These are phyloP conservation scores for Dorcus hopei DNA, from an alignment of 2,888 invertebrate species.

Conservation along the genomic window DNA sequence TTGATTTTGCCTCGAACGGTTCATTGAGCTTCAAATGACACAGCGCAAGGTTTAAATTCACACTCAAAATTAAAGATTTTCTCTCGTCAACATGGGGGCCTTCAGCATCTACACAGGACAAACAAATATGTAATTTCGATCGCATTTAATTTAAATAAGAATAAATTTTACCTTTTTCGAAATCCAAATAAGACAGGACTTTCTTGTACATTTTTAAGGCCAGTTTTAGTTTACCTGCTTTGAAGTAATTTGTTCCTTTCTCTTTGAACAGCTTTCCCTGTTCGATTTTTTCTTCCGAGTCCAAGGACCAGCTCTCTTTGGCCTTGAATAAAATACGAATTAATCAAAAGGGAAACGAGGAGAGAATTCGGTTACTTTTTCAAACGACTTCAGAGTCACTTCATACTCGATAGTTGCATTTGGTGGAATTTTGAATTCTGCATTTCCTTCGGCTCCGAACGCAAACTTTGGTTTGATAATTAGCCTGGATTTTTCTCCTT, in stretches of 20 bases:
- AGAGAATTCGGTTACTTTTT: slow-evolving; percentile 57
- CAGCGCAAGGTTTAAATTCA: slow-evolving; percentile 77
- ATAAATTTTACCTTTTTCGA: slow-evolving; percentile 49
- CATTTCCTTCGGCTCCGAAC: slow-evolving; percentile 69
- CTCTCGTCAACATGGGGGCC: slow-evolving; percentile 42
- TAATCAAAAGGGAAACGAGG: not conserved
- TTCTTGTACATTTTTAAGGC: slow-evolving; percentile 87
- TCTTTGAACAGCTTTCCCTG: slow-evolving; percentile 81
- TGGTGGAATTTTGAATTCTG: slow-evolving; percentile 72
- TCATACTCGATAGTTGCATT: slow-evolving; percentile 76
- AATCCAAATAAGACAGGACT: slow-evolving; percentile 63
- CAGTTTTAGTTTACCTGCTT: slow-evolving; percentile 69
- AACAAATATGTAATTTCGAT: not conserved
- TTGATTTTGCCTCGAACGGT: slow-evolving; percentile 65
- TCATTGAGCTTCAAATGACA: slow-evolving; percentile 76
- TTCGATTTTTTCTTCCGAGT: slow-evolving; percentile 72
- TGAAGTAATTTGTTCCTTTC: slow-evolving; percentile 88
- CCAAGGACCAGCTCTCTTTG: slow-evolving; percentile 81
- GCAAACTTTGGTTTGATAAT: slow-evolving; percentile 76
- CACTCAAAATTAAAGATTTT: slow-evolving; percentile 62
- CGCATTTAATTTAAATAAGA: not conserved
- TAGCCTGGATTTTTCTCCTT: slow-evolving; percentile 73
- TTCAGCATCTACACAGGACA: slow-evolving; percentile 9
- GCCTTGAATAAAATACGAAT: slow-evolving; percentile 48
- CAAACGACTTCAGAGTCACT: slow-evolving; percentile 79